Evolutionary conservation across 2,888 invertebrate species (phyloP).

Genomic region (Sycophila texana): DNA sequence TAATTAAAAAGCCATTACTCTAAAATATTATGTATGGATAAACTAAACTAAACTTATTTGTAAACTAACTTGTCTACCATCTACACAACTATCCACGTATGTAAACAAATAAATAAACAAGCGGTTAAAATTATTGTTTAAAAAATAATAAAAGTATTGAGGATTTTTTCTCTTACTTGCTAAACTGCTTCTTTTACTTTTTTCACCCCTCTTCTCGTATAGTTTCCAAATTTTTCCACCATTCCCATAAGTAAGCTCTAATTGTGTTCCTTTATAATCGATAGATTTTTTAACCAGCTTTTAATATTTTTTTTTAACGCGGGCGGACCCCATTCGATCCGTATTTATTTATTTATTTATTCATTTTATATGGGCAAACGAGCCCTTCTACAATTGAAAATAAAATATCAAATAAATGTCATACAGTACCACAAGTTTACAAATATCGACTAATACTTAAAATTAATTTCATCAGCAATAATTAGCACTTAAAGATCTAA

Average conservation of each 20-base stretch:
- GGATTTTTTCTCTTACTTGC: slow-evolving; percentile 15
- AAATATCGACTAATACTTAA: too few species aligned
- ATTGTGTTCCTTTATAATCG: neutral
- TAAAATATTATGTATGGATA: slow-evolving; percentile 69
- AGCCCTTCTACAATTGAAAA: too few species aligned
- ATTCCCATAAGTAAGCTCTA: neutral
- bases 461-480: too few species aligned
- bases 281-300: neutral
- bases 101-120: slow-evolving; percentile 74
- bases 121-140: slow-evolving; percentile 75
- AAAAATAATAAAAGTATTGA: slow-evolving; percentile 69
- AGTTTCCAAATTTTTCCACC: neutral
- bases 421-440: too few species aligned
- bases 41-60: slow-evolving; percentile 73
- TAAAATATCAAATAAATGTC: too few species aligned
- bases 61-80: slow-evolving; percentile 73
- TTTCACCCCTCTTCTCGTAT: neutral
- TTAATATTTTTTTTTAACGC: too few species aligned
- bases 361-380: too few species aligned
- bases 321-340: too few species aligned
- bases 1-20: slow-evolving; percentile 71
- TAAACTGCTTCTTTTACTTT: neutral
- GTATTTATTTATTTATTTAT: neutral
- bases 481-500: too few species aligned
- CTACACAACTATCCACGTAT: slow-evolving; percentile 73